Evolutionary conservation across 2,797 vertebrate genomes (phyloP), one percentile per base, ranked within the genome.

Genomic region (Fundulus diaphanus): DNA sequence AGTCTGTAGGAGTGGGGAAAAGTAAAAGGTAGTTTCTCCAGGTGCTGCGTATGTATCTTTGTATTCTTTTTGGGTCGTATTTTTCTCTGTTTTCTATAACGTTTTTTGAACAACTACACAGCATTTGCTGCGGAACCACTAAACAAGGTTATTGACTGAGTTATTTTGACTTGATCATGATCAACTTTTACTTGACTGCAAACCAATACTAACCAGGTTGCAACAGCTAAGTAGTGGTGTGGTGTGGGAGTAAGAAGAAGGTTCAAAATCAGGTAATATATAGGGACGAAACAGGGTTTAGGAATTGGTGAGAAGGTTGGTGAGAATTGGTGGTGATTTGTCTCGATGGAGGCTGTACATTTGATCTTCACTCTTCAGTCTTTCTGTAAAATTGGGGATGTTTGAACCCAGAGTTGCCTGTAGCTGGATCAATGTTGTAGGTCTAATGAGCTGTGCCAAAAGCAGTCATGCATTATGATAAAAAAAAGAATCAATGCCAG

Each of bases 401-500:
- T 51, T 22, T 73, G 65, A 29, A 12, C 46, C 35, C 31, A 75
- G 70, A 82, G 52, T 37, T 72, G 61, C 3, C 22, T 9, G 27
- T 54, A 2, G 65, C 44, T 76, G 73, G 79, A 83, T 88, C 80
- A 16, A 76, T 88, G 61, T 67, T 51, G 46, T 46, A 48, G 74
- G 69, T 78, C 66, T 54, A 35, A 70, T 40, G 33, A 37, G 20
- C 59, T 63, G 35, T 65, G 57, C 61, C 78, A 79, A 40, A 77
- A 44, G 63, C 81, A 80, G 75, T 76, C 76, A 86, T 73, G 83
- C 76, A 1, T 57, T 77, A 35, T 69, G 67, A 78, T 81, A 76
- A 80, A 69, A 70, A 54, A 56, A 73, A 1, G 31, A 66, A 90
- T 92, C 90, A 16, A 91, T 91, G 56, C 37, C 52, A 48, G 56